Evolutionary conservation across 2,797 vertebrate species (phyloP), one percentile per base, ranked within the genome.

Genomic region (Chaunax sp.): DNA sequence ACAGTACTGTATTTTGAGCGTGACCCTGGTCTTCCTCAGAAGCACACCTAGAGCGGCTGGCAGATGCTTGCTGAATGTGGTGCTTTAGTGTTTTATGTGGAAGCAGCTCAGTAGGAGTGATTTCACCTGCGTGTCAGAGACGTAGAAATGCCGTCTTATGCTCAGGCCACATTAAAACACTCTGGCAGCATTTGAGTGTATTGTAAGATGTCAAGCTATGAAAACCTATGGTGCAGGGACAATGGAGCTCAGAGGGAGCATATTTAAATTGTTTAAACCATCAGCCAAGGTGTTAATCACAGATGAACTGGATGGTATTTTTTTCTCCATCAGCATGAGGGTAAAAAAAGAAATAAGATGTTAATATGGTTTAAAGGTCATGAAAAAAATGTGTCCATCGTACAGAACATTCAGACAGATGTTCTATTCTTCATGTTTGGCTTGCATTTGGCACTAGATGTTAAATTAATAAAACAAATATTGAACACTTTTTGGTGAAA

Each of bases 121-220:
- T 77, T 66, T 86, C 77, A 78, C 86, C 75, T 77, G 66, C 44
- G 58, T 70, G 69, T 87, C 59, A 54, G 56, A 47, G 55, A 46
- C 46, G 50, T 45, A 82, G 51, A 76, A 69, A 69, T 55, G 38
- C 44, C 70, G 22, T 67, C 49, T 46, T 14, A 3, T 38, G 40
- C 43, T 52, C 56, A 30, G 57, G 41, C 59, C 40, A 28, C 55
- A 62, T 23, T 44, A 43, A 78, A 69, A 70, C 13, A 46, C 72
- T 2, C 43, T 9, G 22, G 62, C 5, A 18, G 44, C 52, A 44
- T 47, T 64, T 6, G 11, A 49, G 49, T 60, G 56, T 44, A 26
- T 55, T 4, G 22, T 70, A 58, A 80, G 83, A 81, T 77, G 69
- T 81, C 73, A 73, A 43, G 30, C 57, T 44, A 19, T 62, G 52